These are phyloP conservation scores for Nomada flava DNA, from an alignment of 2,888 invertebrate genomes.

Conservation along the genomic window DNA sequence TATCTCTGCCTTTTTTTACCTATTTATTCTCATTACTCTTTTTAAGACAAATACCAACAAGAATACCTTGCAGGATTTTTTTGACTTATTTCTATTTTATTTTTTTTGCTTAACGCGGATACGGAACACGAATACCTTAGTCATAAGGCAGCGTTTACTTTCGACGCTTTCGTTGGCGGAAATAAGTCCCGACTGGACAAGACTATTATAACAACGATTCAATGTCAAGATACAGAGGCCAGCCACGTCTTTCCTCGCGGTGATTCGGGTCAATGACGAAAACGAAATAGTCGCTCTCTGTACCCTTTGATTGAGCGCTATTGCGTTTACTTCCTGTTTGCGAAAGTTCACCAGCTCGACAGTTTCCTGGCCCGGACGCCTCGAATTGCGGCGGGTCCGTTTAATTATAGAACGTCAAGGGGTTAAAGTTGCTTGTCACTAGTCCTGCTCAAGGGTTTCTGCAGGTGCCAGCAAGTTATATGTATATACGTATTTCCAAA, in stretches of 20 bases:
- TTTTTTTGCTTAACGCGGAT: no score
- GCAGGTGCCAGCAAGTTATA: neutral
- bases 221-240: conserved; percentile 64
- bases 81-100: no score
- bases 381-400: neutral
- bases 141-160: conserved; percentile 2
- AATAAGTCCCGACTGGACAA: conserved; percentile 30
- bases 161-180: conserved; percentile 19
- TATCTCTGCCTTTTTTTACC: no score
- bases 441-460: neutral
- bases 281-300: conserved; percentile 56
- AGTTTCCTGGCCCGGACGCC: neutral
- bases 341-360: conserved; percentile 12
- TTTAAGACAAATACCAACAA: no score
- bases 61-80: no score
- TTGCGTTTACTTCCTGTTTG: conserved; percentile 47
- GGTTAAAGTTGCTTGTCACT: neutral
- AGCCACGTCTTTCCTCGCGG: conserved; percentile 30
- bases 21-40: no score
- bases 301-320: conserved; percentile 42
- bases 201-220: conserved; percentile 31
- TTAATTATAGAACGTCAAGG: conserved; percentile 25
- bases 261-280: conserved; percentile 64
- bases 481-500: neutral
- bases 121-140: no score